Base-by-base conservation (phyloP, 2,888 invertebrate species). In the Pollenia amentaria region DNA sequence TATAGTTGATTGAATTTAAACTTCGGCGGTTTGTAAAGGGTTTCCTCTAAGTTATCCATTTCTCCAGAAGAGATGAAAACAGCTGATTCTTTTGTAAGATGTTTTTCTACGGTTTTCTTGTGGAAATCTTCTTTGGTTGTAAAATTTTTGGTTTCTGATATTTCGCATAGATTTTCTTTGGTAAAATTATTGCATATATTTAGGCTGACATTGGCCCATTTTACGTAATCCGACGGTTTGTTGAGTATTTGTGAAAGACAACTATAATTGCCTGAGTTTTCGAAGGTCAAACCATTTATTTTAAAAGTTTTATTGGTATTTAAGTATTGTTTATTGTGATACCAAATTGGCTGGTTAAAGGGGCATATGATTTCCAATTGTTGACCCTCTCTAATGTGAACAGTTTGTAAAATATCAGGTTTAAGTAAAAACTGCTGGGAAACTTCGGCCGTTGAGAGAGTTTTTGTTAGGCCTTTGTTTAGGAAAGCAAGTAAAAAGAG, bases 121-220 rank as follows among this genome's bases (percentile, higher is more conserved):
- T 48, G 57, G 2, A 60, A 46, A 14, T 55, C 72, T 55, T 53
- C 44, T 38, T 72, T 79, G 10, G 38, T 10, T 9, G 14, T 12
- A 0, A 40, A 3, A 4, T 18, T 0, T 40, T 81, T 75, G 6
- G 9, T 38, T 64, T 55, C 80, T 4, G 3, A 8, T 11, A 21
- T 7, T 12, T 75, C 51, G 44, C 82, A 83, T 6, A n/a, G 2
- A 18, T n/a, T 7, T 40, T 53, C 73, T 53, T 65, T 42, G 40
- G 48, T 75, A 40, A 64, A 62, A 64, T 29, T 75, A 14, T 44
- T 44, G 57, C 84, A 91, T 55, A 93, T 89, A 12, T 85, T 88
- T 18, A 93, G 85, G 1, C 91, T 91, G 4, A 92, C 62, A 89
- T 93, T 93, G 10, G 91, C 90, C 92, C 92, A 92, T 38, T 87